phyloP scores from a whole-genome alignment of 2,888 invertebrate genomes.

The Slavum lentiscoides region DNA sequence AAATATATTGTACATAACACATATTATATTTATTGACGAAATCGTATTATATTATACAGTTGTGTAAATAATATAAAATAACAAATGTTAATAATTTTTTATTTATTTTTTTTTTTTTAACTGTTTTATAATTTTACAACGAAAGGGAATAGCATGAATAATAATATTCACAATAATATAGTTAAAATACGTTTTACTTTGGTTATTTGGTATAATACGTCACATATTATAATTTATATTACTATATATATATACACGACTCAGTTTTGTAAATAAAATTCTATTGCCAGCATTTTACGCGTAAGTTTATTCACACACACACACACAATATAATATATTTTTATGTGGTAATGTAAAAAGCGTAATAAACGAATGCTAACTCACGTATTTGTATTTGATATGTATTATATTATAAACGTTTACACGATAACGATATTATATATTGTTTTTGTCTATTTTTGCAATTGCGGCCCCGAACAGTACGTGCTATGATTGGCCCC shows the following conservation, averaged over 20 bases:
- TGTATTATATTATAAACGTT: neutral
- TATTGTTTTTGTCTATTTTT: too few relatives aligned
- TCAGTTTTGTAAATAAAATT: constrained; percentile 14
- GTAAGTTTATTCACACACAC: neutral
- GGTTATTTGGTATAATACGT: constrained; percentile 10
- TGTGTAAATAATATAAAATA: neutral
- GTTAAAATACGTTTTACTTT: constrained; percentile 24
- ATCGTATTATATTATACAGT: constrained; percentile 7
- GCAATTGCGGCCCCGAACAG: too few relatives aligned
- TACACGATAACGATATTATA: too few relatives aligned
- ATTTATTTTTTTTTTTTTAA: neutral
- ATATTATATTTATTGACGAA: constrained; percentile 22
- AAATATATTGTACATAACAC: neutral
- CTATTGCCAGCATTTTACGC: neutral
- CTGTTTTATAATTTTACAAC: constrained; percentile 6
- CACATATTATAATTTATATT: neutral
- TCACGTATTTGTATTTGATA: neutral
- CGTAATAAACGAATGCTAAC: neutral
- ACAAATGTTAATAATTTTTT: neutral
- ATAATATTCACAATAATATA: too few relatives aligned
- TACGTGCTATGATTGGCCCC: too few relatives aligned
- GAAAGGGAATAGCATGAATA: too few relatives aligned
- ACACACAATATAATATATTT: neutral
- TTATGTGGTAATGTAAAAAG: neutral
- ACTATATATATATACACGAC: neutral